A percentile compares a stretch with the other conserved stretches of the same genome.
These are phyloP conservation scores for Diorhabda elongata DNA, from an alignment of 1,140 invertebrate genomes.

Conservation along the genomic window DNA sequence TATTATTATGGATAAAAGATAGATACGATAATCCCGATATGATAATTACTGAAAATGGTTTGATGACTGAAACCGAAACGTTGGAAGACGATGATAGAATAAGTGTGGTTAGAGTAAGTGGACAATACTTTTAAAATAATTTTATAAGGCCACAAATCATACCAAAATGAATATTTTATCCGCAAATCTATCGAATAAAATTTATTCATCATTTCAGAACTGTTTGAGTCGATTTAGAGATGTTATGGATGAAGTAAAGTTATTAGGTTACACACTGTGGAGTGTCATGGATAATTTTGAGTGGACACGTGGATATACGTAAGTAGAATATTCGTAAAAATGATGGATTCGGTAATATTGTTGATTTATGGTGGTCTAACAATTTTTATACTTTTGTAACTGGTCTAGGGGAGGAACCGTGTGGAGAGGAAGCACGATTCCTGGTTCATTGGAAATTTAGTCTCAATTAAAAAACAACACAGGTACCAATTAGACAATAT, in stretches of 20 bases:
- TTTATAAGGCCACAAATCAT: too few relatives aligned
- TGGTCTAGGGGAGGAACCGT: too few relatives aligned
- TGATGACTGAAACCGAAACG: slow-evolving; percentile 15
- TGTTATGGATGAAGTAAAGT: slow-evolving; percentile 36
- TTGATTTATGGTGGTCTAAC: too few relatives aligned
- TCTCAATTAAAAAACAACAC: too few relatives aligned
- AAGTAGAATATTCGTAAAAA: slow-evolving; percentile 9
- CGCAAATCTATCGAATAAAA: too few relatives aligned
- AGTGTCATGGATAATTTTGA: slow-evolving; percentile 36
- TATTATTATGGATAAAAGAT: slow-evolving; percentile 57
- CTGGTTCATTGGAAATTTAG: too few relatives aligned
- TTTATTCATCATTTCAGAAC: slow-evolving; percentile 18
- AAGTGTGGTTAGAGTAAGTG: neutral
- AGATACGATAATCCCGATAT: slow-evolving; percentile 55
- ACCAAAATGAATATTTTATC: too few relatives aligned
- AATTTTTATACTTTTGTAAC: too few relatives aligned
- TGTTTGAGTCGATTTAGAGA: slow-evolving; percentile 24
- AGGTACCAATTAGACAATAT: too few relatives aligned
- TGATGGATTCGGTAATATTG: too few relatives aligned
- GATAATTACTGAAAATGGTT: slow-evolving; percentile 33
- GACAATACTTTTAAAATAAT: too few relatives aligned
- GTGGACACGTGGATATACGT: slow-evolving; percentile 32
- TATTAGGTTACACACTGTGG: slow-evolving; percentile 32
- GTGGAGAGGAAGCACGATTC: too few relatives aligned
- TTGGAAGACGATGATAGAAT: slow-evolving; percentile 20